These are phyloP conservation scores for Neodontobutis hainanensis DNA, from an alignment of 2,113 vertebrate species.

Conservation along the genomic window DNA sequence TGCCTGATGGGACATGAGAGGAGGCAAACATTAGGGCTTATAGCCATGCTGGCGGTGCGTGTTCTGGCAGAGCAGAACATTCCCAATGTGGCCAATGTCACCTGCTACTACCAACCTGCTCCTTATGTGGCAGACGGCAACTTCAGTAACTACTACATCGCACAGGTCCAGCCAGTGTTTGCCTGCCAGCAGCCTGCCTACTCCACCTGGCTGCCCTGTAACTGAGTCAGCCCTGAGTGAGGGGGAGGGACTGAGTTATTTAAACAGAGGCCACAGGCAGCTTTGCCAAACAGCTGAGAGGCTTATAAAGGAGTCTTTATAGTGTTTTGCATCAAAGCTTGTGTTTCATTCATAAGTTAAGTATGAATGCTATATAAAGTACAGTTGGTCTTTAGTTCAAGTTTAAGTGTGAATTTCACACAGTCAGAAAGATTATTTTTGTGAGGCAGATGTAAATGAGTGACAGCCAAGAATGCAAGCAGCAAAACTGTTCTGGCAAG, in stretches of 20 bases:
- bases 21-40: constrained; percentile 95
- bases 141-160: constrained; percentile 99
- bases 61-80: constrained; percentile 99
- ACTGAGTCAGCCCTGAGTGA: constrained; percentile 77
- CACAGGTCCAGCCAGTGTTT: constrained; percentile 97
- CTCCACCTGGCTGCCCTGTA: constrained; percentile 98
- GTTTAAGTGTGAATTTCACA: constrained; percentile 68
- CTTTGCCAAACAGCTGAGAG: constrained; percentile 78
- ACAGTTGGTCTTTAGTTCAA: constrained; percentile 76
- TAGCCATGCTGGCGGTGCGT: constrained; percentile 96
- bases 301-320: constrained; percentile 68
- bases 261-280: constrained; percentile 61
- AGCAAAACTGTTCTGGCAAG: constrained; percentile 23
- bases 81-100: constrained; percentile 98
- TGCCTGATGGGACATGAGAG: constrained; percentile 99
- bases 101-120: constrained; percentile 98
- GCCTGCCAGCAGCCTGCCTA: constrained; percentile 95
- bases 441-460: constrained; percentile 23
- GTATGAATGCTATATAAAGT: constrained; percentile 70
- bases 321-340: constrained; percentile 81
- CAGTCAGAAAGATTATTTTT: constrained; percentile 41
- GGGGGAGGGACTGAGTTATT: constrained; percentile 50
- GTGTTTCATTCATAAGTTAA: constrained; percentile 76
- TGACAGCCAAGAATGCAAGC: constrained; percentile 26
- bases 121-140: constrained; percentile 97